Evolutionary conservation across 1,140 invertebrate genomes (phyloP).

Genomic region (Drosophila malerkotliana): DNA sequence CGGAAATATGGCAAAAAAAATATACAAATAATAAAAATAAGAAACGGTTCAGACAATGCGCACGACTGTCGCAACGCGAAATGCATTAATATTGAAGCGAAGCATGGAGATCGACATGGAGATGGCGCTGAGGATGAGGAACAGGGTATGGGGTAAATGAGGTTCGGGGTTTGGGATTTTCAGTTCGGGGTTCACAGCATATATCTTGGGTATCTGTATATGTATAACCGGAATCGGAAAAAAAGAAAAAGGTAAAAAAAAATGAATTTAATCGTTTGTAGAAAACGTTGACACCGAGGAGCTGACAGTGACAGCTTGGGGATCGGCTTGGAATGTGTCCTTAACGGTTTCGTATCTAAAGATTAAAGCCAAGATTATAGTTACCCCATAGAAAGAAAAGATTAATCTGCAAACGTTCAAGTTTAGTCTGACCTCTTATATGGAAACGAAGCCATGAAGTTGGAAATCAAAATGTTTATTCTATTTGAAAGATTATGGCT

Average conservation of each 20-base stretch:
- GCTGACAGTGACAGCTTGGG: constrained; percentile 39
- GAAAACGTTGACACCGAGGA: constrained; percentile 60
- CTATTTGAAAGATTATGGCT: neutral
- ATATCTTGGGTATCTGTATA: constrained; percentile 5
- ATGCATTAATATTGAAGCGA: constrained; percentile 68
- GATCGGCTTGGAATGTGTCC: constrained; percentile 64
- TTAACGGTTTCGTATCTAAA: constrained; percentile 53
- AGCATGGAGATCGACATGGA: constrained; percentile 26
- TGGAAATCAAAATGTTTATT: neutral
- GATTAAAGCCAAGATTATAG: constrained; percentile 32
- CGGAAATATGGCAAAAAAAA: constrained; percentile 55
- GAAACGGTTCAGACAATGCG: constrained; percentile 50
- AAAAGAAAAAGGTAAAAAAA: constrained; percentile 74
- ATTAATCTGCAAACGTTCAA: neutral
- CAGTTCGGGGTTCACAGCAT: constrained; percentile 50
- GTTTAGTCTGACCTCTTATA: neutral
- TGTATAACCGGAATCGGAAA: constrained; percentile 63
- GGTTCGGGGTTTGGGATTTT: constrained; percentile 15
- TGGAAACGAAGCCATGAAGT: neutral
- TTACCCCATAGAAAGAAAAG: neutral
- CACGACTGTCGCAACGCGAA: constrained; percentile 70
- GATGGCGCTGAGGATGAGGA: constrained; percentile 13
- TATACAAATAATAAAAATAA: constrained; percentile 39
- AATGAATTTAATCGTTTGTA: constrained; percentile 69
- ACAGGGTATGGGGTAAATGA: constrained; percentile 23